phyloP scores from a whole-genome alignment of 2,888 invertebrate genomes.

The Drosophila borborema region DNA sequence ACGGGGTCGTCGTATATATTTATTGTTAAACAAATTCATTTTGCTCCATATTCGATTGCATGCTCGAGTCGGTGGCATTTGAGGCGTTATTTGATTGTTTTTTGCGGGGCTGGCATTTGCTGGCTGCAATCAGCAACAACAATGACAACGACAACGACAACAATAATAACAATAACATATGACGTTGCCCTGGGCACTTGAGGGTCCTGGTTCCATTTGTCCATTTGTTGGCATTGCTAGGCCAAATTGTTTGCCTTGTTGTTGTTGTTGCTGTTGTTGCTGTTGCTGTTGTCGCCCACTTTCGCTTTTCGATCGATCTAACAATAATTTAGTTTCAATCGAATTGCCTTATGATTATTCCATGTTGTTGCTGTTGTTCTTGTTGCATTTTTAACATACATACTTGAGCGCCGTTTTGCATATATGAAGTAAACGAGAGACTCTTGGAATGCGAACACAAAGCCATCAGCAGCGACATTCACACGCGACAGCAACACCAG shows the following conservation, averaged over 20 bases:
- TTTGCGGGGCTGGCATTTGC: conserved; percentile 50
- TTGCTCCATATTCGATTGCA: conserved; percentile 58
- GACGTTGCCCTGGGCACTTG: conserved; percentile 73
- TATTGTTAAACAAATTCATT: conserved; percentile 75
- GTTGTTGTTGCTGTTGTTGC: conserved; percentile 23
- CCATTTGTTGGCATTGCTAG: conserved; percentile 62
- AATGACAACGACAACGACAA: conserved; percentile 22
- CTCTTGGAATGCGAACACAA: conserved; percentile 30
- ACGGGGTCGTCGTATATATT: conserved; percentile 33
- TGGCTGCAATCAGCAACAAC: conserved; percentile 19
- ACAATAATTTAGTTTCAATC: conserved; percentile 80
- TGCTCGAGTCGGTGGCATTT: conserved; percentile 54
- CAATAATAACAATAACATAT: conserved; percentile 25
- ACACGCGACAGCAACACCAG: conserved; percentile 46
- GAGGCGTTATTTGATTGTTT: conserved; percentile 69
- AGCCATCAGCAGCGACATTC: conserved; percentile 18
- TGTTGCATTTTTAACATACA: conserved; percentile 33
- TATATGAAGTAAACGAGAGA: conserved; percentile 42
- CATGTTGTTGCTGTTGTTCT: conserved; percentile 31
- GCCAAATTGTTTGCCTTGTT: conserved; percentile 44
- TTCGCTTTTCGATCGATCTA: conserved; percentile 82
- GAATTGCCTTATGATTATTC: conserved; percentile 64
- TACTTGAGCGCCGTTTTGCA: conserved; percentile 38
- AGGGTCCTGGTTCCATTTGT: conserved; percentile 55
- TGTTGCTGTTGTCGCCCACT: conserved; percentile 56